Base-by-base conservation (phyloP, 2,888 invertebrate species). In the Alsophila aescularia region DNA sequence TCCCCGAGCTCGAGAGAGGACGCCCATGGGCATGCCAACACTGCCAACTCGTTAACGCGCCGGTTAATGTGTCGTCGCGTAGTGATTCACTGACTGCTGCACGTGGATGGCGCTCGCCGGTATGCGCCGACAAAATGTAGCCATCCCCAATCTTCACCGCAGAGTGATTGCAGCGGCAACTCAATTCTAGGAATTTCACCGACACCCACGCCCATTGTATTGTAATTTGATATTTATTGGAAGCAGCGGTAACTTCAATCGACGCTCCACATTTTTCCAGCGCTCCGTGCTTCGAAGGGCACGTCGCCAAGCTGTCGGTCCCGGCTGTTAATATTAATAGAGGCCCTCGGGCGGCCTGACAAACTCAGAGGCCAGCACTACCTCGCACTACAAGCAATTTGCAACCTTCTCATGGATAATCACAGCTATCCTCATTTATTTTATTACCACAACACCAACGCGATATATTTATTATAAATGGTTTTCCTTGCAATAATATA, bases 21-120 rank as follows among this genome's bases (percentile, higher is more conserved):
- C 69, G 69, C 62, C 67, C 18, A n/a, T 48, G 31, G 60, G 75
- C 74, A 72, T 77, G 69, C 62, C 59, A 63, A 70, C 66, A 56
- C 57, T 77, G 69, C 62, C 59, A 63, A 70, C 66, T 57, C 57
- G 60, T 60, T 64, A 62, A 50, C 49, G 16, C 21, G 65, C 41
- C 56, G 50, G 57, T 58, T 45, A 62, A 52, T 55, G 58, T 60
- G 65, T 66, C 71, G 61, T 56, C 65, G 62, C 60, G 48, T 56
- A 60, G 63, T 76, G 76, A 75, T 66, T 74, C 72, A 75, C 62
- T 57, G 62, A 7, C 52, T 52, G 57, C 58, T 50, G 51, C 52
- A 58, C 51, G 27, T 45, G 41, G 35, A 34, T 47, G 58, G 60
- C 54, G 45, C 32, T 36, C 47, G 31, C 35, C 41, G 36, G 35